Percentiles rank a stretch among this genome's conserved stretches.
These are phyloP conservation scores for Gasterosteus nipponicus DNA, from an alignment of 2,113 vertebrate species.

Conservation along the genomic window DNA sequence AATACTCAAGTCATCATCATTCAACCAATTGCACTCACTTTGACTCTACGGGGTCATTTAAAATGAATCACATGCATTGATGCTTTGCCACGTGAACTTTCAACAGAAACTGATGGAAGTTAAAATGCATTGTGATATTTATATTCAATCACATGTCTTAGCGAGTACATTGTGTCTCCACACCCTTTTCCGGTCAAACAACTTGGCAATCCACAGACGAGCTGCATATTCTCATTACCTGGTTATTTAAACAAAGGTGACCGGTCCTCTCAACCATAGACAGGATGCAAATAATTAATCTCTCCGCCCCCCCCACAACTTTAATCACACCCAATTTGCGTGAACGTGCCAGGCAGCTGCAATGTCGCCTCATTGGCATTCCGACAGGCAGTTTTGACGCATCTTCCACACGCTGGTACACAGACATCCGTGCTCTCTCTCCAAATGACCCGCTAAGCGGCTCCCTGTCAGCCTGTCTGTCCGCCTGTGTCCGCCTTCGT, in stretches of 20 bases:
- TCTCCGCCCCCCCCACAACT: neutral
- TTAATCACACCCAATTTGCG: conserved; percentile 54
- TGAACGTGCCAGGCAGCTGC: conserved; percentile 41
- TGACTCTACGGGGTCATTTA: neutral
- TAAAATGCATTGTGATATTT: conserved; percentile 8
- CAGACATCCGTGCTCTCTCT: conserved; percentile 33
- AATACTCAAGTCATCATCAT: neutral
- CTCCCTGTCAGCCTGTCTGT: conserved; percentile 48
- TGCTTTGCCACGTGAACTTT: neutral
- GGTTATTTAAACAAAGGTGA: neutral
- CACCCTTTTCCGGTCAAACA: neutral
- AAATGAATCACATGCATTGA: neutral
- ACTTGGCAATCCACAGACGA: neutral
- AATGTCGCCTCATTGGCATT: conserved; percentile 64
- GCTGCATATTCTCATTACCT: neutral
- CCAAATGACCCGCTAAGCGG: conserved; percentile 66
- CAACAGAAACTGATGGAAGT: neutral
- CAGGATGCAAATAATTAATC: conserved; percentile 31
- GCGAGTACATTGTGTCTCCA: neutral
- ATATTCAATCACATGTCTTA: neutral
- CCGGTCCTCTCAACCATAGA: neutral
- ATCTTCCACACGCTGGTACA: conserved; percentile 55
- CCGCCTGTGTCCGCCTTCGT: conserved; percentile 15
- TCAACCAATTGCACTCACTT: conserved; percentile 4
- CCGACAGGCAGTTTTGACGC: conserved; percentile 48